Evolutionary conservation across 2,797 vertebrate species (phyloP).

Genomic region (Fratercula arctica): DNA sequence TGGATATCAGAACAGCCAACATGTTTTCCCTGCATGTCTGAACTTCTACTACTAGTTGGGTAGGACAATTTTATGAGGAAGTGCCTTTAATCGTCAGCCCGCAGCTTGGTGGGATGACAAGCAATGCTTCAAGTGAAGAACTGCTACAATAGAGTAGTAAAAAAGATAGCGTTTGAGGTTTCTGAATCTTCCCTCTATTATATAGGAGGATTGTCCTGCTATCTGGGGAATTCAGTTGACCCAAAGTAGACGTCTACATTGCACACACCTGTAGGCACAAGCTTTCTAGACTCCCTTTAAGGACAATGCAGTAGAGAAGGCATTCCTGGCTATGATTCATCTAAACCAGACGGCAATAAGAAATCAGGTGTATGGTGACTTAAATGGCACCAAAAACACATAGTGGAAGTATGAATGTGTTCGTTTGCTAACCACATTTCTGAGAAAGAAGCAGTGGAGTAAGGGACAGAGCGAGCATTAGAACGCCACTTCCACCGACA

Average conservation of each 20-base stretch:
- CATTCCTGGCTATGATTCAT: neutral
- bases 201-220: neutral
- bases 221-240: neutral
- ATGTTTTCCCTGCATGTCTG: neutral
- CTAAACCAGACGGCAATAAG: neutral
- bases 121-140: neutral
- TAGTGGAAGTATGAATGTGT: neutral
- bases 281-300: neutral
- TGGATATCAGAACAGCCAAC: accelerated
- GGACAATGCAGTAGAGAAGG: neutral
- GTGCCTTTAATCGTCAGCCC: neutral
- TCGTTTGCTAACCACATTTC: neutral
- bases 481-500: neutral
- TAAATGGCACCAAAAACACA: neutral
- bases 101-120: neutral
- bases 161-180: neutral
- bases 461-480: neutral
- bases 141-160: neutral
- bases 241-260: neutral
- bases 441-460: neutral
- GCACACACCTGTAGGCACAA: neutral
- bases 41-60: neutral
- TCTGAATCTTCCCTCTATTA: neutral
- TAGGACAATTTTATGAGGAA: neutral
- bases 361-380: neutral